phyloP scores from a whole-genome alignment of 2,797 vertebrate species.

The Danionella dracula region DNA sequence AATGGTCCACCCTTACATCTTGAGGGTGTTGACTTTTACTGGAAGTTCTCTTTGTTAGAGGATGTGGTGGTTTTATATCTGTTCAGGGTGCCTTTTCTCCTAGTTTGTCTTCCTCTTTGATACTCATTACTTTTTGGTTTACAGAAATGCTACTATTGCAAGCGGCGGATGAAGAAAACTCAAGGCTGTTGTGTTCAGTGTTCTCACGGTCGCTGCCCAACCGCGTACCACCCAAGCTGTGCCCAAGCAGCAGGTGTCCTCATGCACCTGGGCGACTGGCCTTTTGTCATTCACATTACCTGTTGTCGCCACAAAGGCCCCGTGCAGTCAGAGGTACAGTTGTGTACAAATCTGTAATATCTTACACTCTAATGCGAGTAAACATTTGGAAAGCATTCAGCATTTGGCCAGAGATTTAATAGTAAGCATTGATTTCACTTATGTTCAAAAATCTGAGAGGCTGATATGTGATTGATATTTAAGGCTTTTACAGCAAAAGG shows the following conservation, averaged over 20 bases:
- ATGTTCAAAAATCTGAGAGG: too few species aligned
- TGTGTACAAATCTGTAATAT: not conserved
- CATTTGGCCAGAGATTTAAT: too few species aligned
- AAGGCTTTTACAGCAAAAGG: too few species aligned
- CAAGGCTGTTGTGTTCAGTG: conserved; percentile 92
- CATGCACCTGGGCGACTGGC: conserved; percentile 94
- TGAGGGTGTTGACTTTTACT: not conserved
- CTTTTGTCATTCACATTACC: conserved; percentile 90
- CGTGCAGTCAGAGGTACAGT: conserved; percentile 62
- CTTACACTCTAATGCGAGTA: too few species aligned
- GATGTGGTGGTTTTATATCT: not conserved
- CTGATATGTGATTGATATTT: too few species aligned
- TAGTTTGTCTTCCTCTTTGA: not conserved
- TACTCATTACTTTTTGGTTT: not conserved
- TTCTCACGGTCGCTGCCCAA: conserved; percentile 90
- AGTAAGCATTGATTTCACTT: too few species aligned
- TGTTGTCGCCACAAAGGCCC: conserved; percentile 89
- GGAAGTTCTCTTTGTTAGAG: not conserved
- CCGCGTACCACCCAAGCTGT: conserved; percentile 93
- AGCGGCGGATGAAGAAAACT: conserved; percentile 84
- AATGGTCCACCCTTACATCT: too few species aligned
- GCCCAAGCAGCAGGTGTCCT: conserved; percentile 87
- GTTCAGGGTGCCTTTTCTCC: not conserved
- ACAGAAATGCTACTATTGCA: conserved; percentile 94
- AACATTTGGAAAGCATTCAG: too few species aligned